phyloP scores from a whole-genome alignment of 1,140 invertebrate genomes.

The Platorchestia sp. region DNA sequence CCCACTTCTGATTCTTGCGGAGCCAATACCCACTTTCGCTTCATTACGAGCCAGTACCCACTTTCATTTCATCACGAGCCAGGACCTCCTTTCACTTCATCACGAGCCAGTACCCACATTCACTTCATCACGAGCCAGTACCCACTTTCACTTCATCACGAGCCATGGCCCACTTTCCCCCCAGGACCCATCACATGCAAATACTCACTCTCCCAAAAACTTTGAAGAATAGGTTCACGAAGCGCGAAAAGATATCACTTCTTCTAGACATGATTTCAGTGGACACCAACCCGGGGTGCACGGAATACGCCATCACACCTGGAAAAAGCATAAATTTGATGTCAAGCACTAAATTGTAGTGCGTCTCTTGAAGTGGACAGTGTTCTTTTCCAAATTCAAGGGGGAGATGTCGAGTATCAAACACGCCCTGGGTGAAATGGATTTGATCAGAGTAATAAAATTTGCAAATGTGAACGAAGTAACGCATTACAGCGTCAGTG shows the following conservation, averaged over 20 bases:
- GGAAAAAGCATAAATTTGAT: neutral
- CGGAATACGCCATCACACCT: slow-evolving; percentile 4
- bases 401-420: too few species aligned
- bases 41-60: neutral
- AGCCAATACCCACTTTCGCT: neutral
- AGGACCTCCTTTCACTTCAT: neutral
- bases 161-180: neutral
- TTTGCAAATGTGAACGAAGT: too few species aligned
- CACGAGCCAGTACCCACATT: neutral
- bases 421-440: too few species aligned
- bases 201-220: neutral
- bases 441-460: too few species aligned
- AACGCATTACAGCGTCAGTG: too few species aligned
- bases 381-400: too few species aligned
- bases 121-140: neutral
- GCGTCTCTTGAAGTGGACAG: too few species aligned
- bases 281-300: neutral
- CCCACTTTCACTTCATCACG: too few species aligned
- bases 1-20: too few species aligned
- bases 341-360: too few species aligned
- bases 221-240: neutral
- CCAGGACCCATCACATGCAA: neutral
- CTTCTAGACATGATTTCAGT: neutral
- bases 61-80: neutral
- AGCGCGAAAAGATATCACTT: neutral